Conservation (phyloP, 2,888 invertebrate genomes). For the Orthonevra nobilis region DNA sequence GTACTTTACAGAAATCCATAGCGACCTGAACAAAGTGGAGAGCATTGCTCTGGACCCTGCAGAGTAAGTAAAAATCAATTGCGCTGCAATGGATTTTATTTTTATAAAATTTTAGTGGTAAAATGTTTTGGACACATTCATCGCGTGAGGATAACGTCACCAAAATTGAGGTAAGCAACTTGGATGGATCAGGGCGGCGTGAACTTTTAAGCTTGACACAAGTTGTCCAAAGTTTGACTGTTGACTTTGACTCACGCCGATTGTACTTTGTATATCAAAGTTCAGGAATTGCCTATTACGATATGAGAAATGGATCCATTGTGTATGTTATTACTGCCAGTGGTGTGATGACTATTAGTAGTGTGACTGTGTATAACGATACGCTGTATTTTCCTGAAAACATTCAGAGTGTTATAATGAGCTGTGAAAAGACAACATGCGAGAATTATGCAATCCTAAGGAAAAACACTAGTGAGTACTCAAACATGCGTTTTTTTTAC, state of each 20-base stretch:
- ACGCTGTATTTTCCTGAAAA: slow-evolving; percentile 86
- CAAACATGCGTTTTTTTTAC: neutral
- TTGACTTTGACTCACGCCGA: slow-evolving; percentile 83
- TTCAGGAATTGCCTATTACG: slow-evolving; percentile 83
- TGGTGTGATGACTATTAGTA: slow-evolving; percentile 79
- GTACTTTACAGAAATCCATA: slow-evolving; percentile 82
- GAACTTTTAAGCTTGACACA: slow-evolving; percentile 75
- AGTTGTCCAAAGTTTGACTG: slow-evolving; percentile 82
- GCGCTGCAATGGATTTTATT: neutral
- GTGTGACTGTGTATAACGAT: slow-evolving; percentile 85
- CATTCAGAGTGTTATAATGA: slow-evolving; percentile 83
- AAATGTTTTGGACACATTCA: slow-evolving; percentile 83
- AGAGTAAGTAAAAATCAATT: slow-evolving; percentile 75
- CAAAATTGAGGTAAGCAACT: slow-evolving; percentile 83
- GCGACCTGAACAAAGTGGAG: slow-evolving; percentile 81
- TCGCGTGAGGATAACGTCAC: slow-evolving; percentile 76
- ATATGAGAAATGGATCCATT: slow-evolving; percentile 79
- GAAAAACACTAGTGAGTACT: slow-evolving; percentile 82
- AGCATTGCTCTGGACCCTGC: slow-evolving; percentile 87
- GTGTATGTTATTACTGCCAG: slow-evolving; percentile 76
- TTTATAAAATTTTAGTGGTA: slow-evolving; percentile 79
- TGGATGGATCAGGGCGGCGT: slow-evolving; percentile 84
- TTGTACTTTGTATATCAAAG: slow-evolving; percentile 87
- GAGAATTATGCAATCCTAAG: slow-evolving; percentile 80
- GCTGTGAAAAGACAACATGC: slow-evolving; percentile 83